Percentiles rank a stretch among this genome's conserved stretches.
These are phyloP conservation scores for Drosophila tsacasi DNA, from an alignment of 1,140 invertebrate species.

Conservation along the genomic window DNA sequence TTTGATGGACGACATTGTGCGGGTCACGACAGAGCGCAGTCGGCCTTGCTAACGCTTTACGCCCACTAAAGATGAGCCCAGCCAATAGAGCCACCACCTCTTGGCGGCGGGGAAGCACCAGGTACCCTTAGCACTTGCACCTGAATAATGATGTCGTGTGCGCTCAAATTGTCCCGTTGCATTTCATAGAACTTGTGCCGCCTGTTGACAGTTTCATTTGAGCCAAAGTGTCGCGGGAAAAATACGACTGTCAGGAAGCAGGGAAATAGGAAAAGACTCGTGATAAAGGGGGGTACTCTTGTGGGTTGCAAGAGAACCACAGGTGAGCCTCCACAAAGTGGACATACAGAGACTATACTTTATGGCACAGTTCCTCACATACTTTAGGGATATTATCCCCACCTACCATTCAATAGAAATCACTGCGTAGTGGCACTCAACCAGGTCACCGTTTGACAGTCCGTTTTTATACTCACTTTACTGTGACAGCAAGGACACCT, in stretches of 20 bases:
- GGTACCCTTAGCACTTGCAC: conserved; percentile 52
- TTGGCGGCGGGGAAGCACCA: neutral
- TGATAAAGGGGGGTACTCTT: conserved; percentile 10
- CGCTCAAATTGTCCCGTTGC: conserved; percentile 51
- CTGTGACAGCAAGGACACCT: conserved; percentile 23
- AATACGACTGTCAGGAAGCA: conserved; percentile 20
- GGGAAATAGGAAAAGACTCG: conserved; percentile 31
- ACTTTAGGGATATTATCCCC: neutral
- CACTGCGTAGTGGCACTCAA: conserved; percentile 1
- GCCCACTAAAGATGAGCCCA: conserved; percentile 5
- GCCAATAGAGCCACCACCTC: conserved; percentile 9
- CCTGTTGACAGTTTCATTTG: conserved; percentile 67
- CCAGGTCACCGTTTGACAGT: conserved; percentile 15
- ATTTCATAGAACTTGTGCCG: conserved; percentile 39
- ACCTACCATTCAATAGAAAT: neutral
- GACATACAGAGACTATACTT: neutral
- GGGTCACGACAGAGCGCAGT: conserved; percentile 23
- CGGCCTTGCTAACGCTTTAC: conserved; percentile 28
- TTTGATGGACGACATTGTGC: conserved; percentile 43
- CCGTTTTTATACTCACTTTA: conserved; percentile 3
- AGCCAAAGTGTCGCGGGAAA: conserved; percentile 24
- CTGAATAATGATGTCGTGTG: conserved; percentile 60
- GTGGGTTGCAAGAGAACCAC: neutral
- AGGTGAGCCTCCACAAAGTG: neutral
- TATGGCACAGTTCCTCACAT: neutral